Conservation (phyloP, 2,888 invertebrate genomes). For the Galeopsomyia nigrocyanea region DNA sequence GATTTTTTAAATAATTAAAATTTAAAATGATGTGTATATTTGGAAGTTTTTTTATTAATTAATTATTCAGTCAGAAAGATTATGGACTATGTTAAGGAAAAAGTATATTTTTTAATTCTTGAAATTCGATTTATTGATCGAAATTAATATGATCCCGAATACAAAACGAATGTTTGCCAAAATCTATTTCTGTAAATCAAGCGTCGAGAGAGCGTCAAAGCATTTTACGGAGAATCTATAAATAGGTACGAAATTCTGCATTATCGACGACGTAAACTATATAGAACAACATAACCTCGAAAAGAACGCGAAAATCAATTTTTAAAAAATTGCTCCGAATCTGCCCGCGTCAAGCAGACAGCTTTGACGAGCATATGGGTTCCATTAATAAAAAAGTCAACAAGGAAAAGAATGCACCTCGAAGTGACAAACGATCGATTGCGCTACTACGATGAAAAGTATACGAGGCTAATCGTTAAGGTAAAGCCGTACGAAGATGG, state of each 20-base stretch:
- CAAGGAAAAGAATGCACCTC: conserved; percentile 9
- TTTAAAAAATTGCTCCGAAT: too few relatives aligned
- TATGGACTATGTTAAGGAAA: too few relatives aligned
- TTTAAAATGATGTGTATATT: too few relatives aligned
- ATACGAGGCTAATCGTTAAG: conserved; percentile 16
- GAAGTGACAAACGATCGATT: neutral
- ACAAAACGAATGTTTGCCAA: too few relatives aligned
- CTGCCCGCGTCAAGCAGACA: conserved; percentile 20
- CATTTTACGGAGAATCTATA: conserved; percentile 1
- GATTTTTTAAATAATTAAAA: too few relatives aligned
- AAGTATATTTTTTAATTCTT: too few relatives aligned
- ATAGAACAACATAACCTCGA: conserved; percentile 22
- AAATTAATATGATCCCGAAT: too few relatives aligned
- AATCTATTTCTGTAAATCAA: too few relatives aligned
- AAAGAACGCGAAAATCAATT: neutral
- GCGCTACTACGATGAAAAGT: conserved; percentile 2
- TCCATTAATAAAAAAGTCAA: neutral
- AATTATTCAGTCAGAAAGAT: too few relatives aligned
- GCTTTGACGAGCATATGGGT: conserved; percentile 18
- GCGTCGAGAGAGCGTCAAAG: neutral
- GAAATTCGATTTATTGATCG: too few relatives aligned
- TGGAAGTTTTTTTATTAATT: too few relatives aligned
- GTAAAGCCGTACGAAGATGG: conserved; percentile 26
- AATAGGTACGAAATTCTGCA: neutral
- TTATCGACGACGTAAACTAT: conserved; percentile 4